Evolutionary conservation across 2,797 vertebrate genomes (phyloP).

Genomic region (Lophura swinhoii): DNA sequence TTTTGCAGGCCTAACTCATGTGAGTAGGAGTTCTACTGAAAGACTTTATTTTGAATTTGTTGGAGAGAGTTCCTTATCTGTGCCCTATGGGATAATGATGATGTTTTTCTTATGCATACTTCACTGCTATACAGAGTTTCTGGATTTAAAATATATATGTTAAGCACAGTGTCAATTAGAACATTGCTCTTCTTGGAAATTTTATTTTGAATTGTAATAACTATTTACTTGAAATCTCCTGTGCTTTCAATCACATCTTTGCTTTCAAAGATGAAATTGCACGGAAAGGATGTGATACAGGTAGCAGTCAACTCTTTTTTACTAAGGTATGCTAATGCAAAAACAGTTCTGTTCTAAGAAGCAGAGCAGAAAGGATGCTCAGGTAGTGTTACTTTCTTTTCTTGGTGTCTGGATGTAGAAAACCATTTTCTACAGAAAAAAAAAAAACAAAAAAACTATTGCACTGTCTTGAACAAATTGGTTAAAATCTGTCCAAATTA

Average conservation of each 20-base stretch:
- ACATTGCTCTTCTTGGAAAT: neutral
- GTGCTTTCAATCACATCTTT: neutral
- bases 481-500: neutral
- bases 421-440: neutral
- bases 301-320: neutral
- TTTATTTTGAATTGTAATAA: neutral
- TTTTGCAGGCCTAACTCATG: neutral
- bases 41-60: neutral
- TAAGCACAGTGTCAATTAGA: neutral
- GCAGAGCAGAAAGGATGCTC: neutral
- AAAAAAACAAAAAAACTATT: neutral
- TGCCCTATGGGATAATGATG: neutral
- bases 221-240: neutral
- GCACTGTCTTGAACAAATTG: neutral
- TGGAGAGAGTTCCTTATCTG: neutral
- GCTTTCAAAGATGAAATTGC: slow-evolving; percentile 3
- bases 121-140: neutral
- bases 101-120: neutral
- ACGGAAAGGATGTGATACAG: slow-evolving; percentile 1
- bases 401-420: neutral
- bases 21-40: neutral
- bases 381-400: neutral
- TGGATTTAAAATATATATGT: neutral
- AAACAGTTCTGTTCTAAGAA: neutral
- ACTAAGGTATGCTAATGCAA: neutral